Evolutionary conservation across 2,888 invertebrate species (phyloP), one percentile per base, ranked within the genome.

Genomic region (Prenolepis imparis): DNA sequence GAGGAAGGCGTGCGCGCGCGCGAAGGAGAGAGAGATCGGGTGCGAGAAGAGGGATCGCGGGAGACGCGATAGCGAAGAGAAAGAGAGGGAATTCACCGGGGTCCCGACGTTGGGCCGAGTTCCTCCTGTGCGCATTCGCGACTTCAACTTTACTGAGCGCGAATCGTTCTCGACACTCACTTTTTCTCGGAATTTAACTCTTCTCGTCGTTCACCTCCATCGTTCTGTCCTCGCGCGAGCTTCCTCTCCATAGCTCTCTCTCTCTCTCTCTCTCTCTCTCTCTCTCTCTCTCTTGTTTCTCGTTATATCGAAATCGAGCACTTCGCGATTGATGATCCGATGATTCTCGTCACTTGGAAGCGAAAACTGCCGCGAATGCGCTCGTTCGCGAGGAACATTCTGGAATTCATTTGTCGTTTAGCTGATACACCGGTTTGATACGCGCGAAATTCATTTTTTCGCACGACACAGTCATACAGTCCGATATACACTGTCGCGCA

Each of bases 21-120:
- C 73, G 78, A 86, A 85, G 59, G 80, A 78, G 84, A 72, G 57
- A 28, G 78, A 55, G 18, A 21, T n/a, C 15, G 44, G 4, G 41
- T n/a, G 68, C 41, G 77, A 86, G 84, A 82, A 83, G 73, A 72
- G 82, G 39, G n/a, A n/a, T 57, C 52, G 82, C 5, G 44, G 55
- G 66, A 64, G 63, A 77, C 80, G 55, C 80, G 55, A 75, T 59
- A 63, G 70, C 48, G 77, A n/a, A n/a, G 32, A 41, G 68, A 67
- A 28, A 52, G 74, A 83, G 63, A 64, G 61, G 82, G 41, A 77
- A 3, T 28, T 28, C 28, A 75, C 2, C n/a, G 72, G 59, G 67
- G 83, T 84, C 84, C 81, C 84, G 88, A 86, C 87, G 87, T 86
- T 88, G 82, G 82, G 84, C 81, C 83, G 85, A 86, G 82, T 86